Conservation (phyloP, 2,113 vertebrate species). For the Phyllostomus hastatus region DNA sequence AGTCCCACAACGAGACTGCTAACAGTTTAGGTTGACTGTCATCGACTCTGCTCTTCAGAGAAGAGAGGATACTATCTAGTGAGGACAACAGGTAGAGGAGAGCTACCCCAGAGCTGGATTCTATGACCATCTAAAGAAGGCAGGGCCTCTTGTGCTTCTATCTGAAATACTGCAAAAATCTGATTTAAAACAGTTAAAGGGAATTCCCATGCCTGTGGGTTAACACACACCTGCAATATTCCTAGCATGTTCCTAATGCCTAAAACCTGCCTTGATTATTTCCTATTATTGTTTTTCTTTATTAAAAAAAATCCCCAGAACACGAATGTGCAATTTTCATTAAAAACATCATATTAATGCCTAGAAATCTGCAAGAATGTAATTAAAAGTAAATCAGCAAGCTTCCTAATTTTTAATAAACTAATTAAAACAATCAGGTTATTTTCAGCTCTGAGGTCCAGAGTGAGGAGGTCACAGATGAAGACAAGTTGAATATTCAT, state of each 20-base stretch:
- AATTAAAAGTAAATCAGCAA: conserved; percentile 49
- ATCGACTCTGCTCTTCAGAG: not conserved
- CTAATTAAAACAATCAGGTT: conserved; percentile 26
- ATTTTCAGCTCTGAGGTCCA: conserved; percentile 45
- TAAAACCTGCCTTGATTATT: not conserved
- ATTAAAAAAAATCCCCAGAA: conserved; percentile 46
- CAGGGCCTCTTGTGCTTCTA: not conserved
- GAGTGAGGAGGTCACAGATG: not conserved
- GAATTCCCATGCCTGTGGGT: not conserved
- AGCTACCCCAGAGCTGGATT: not conserved
- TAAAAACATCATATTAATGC: conserved; percentile 12
- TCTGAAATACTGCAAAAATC: not conserved
- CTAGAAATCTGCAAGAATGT: conserved; percentile 37
- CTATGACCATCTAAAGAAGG: not conserved
- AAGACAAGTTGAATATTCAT: conserved; percentile 45
- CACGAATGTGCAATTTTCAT: conserved; percentile 44
- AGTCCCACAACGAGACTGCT: not conserved
- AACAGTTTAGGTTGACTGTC: not conserved
- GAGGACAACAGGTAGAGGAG: not conserved
- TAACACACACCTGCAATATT: not conserved
- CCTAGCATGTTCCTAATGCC: not conserved
- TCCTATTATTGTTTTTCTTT: conserved; percentile 24
- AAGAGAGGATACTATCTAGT: not conserved
- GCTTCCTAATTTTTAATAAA: conserved; percentile 49
- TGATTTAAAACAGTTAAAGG: not conserved